Conservation (phyloP, 2,888 invertebrate species). For the Neoitamus cyanurus region DNA sequence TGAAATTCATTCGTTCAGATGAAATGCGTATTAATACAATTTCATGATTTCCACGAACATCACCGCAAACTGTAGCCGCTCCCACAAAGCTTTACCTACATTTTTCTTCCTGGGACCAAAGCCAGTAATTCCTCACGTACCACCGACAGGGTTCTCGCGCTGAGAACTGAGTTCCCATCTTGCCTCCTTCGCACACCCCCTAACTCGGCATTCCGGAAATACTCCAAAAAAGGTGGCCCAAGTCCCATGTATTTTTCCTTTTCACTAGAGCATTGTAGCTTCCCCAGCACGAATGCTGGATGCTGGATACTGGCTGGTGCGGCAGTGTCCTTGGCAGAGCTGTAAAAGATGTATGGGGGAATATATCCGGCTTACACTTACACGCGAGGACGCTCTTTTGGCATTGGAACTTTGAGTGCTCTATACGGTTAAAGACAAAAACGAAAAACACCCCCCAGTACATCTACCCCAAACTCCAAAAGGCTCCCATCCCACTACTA, state of each 20-base stretch:
- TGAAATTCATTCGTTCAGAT: neutral
- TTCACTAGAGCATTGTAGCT: neutral
- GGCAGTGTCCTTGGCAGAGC: neutral
- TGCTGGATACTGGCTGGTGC: neutral
- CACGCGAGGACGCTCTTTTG: neutral
- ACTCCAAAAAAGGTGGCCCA: neutral
- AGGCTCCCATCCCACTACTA: neutral
- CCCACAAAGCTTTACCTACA: neutral
- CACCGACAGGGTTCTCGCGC: neutral
- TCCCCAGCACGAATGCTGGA: neutral
- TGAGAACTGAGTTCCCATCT: neutral
- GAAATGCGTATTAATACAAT: slow-evolving; percentile 9
- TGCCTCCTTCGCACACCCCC: neutral
- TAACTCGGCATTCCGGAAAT: neutral
- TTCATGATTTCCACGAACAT: neutral
- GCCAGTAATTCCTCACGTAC: neutral
- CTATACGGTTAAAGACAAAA: neutral
- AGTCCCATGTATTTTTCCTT: neutral
- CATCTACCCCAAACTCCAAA: neutral
- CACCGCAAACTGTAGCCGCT: neutral
- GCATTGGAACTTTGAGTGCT: neutral
- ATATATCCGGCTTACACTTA: slow-evolving; percentile 4
- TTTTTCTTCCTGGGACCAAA: neutral
- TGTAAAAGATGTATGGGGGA: neutral
- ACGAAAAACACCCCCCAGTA: neutral